Conservation (phyloP, 1,140 invertebrate genomes). For the Polypedilum pembai region DNA sequence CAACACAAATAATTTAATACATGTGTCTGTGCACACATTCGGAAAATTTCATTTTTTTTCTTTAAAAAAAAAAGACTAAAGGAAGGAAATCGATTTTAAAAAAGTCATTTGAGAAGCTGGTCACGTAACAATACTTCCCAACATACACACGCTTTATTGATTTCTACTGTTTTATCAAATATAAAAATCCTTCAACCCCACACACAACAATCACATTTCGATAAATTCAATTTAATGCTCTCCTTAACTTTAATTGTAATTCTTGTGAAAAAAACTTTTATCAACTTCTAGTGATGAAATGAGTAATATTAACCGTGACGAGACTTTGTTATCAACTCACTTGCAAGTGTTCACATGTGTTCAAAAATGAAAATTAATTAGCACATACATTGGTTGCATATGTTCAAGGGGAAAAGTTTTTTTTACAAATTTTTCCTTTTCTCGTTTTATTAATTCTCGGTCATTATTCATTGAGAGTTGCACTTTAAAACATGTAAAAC, state of each 20-base stretch:
- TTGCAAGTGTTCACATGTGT: neutral
- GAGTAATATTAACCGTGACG: neutral
- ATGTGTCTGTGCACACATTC: neutral
- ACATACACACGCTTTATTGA: slow-evolving; percentile 25
- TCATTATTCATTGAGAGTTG: slow-evolving; percentile 9
- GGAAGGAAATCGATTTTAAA: slow-evolving; percentile 21
- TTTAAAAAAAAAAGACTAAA: neutral
- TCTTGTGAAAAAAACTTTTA: neutral
- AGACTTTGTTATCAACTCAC: neutral
- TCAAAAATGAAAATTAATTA: slow-evolving; percentile 4
- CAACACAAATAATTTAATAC: slow-evolving; percentile 18
- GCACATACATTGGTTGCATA: neutral
- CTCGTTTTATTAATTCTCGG: neutral
- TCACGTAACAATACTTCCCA: neutral
- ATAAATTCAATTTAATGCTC: slow-evolving; percentile 26
- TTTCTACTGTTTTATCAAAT: slow-evolving; percentile 25
- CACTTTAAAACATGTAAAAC: neutral
- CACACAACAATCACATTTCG: neutral
- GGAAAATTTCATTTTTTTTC: neutral
- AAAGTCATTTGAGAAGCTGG: neutral
- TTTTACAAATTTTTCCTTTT: neutral
- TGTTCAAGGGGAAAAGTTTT: neutral
- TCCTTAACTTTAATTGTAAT: slow-evolving; percentile 24
- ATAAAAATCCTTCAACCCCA: neutral
- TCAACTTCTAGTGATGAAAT: neutral